phyloP scores from a whole-genome alignment of 2,888 invertebrate species.

The Cataglyphis rosenhaueri region DNA sequence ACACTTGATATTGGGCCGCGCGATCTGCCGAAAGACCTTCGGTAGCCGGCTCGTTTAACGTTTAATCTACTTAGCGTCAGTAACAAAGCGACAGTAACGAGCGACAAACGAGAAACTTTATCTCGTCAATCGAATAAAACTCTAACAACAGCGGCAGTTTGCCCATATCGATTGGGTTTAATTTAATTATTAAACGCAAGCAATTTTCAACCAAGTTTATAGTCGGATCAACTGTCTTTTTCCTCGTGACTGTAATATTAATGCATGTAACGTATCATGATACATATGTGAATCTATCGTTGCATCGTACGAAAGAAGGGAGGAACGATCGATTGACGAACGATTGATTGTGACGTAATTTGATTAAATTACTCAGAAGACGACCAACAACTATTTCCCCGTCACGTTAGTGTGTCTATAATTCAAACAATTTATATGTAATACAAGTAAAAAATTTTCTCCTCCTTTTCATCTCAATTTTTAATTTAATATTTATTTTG shows the following conservation, averaged over 20 bases:
- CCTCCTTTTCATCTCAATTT: neutral
- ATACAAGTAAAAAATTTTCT: neutral
- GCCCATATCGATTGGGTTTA: constrained; percentile 24
- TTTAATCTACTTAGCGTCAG: constrained; percentile 49
- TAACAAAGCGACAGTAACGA: constrained; percentile 26
- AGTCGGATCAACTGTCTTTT: constrained; percentile 1
- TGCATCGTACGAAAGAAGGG: neutral
- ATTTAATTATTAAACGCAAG: constrained; percentile 43
- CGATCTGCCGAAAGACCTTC: constrained; percentile 31
- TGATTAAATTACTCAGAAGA: neutral
- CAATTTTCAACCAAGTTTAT: constrained; percentile 4
- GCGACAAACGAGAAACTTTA: constrained; percentile 35
- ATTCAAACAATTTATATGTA: neutral
- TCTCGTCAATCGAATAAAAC: constrained; percentile 41
- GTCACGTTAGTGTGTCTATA: neutral
- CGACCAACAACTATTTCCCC: neutral
- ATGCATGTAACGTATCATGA: neutral
- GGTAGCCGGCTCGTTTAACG: constrained; percentile 35
- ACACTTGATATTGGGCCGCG: constrained; percentile 42
- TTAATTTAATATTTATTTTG: neutral
- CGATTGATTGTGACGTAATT: constrained; percentile 7
- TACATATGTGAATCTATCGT: neutral
- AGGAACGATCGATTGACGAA: neutral
- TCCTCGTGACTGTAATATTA: constrained; percentile 22
- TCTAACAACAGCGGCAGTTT: neutral